Evolutionary conservation across 2,797 vertebrate species (phyloP), one percentile per base, ranked within the genome.

Genomic region (Acropternis orthonyx): DNA sequence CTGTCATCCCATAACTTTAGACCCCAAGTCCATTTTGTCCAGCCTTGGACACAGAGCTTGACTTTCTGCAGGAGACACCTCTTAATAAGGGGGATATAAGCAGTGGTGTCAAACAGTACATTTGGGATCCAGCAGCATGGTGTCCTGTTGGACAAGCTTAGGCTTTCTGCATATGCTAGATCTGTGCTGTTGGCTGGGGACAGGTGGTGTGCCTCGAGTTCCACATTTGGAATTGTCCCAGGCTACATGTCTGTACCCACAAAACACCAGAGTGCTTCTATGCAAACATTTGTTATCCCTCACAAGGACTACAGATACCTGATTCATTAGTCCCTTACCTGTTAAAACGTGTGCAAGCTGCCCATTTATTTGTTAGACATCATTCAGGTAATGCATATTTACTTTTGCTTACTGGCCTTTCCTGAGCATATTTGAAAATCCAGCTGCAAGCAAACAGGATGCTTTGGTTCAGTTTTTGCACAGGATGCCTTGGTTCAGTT

Each of bases 171-270:
- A 2, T 5, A 0, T 14, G 51, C 13, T 61, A 56, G 22, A 26
- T 9, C 16, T 14, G 14, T 75, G 81, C 75, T 63, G 5, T 2
- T 65, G 67, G 7, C 59, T 85, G 51, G 59, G 32, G 12, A 28
- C 78, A 46, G 1, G 1, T 2, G 1, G 11, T 67, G n/a, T 39
- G 20, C 30, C 27, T 43, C 6, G 27, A 55, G 26, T 7, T 76
- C 32, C 18, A 5, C 32, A 0, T 36, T 62, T n/a, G 61, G 21
- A 49, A 76, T 76, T 16, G 52, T 19, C n/a, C n/a, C 7, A 12
- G 27, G 24, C 55, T 85, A 41, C 1, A 0, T 39, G 16, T 61
- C 65, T 85, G 62, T 32, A 6, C 13, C 13, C 2, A 2, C 69
- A 22, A 13, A 32, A 3, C 19, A 46, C 14, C 74, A n/a, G 46